Conservation (phyloP, 2,113 vertebrate genomes). For the Campylomormyrus numenius region DNA sequence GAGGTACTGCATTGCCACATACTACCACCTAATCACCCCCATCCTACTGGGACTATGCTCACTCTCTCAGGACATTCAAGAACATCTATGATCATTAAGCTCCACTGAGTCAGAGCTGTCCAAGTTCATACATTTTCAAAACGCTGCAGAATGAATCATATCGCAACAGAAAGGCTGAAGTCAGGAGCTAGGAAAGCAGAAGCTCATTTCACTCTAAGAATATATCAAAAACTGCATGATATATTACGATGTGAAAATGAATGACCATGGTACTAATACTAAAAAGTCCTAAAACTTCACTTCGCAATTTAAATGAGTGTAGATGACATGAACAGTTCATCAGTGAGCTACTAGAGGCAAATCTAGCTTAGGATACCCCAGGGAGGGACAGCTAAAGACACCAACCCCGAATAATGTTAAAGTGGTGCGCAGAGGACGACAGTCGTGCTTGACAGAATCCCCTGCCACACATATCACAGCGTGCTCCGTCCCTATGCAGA, state of each 20-base stretch:
- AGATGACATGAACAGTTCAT: neutral
- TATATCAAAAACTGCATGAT: neutral
- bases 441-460: neutral
- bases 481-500: neutral
- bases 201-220: neutral
- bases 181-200: neutral
- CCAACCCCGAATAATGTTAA: neutral
- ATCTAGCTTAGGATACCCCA: neutral
- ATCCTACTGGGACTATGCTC: neutral
- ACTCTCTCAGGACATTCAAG: neutral
- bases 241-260: neutral
- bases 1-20: neutral
- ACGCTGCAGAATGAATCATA: neutral
- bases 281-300: neutral
- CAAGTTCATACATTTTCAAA: slow-evolving; percentile 2
- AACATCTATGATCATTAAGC: neutral
- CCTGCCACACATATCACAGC: neutral
- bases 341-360: neutral
- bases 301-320: neutral
- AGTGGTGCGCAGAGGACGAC: neutral
- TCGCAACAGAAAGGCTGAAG: neutral
- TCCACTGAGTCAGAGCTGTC: neutral
- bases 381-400: neutral
- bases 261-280: neutral
- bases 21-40: neutral